Percentiles rank a stretch among this genome's conserved stretches.
Evolutionary conservation across 2,113 vertebrate genomes (phyloP).

Genomic region (Crocuta crocuta): DNA sequence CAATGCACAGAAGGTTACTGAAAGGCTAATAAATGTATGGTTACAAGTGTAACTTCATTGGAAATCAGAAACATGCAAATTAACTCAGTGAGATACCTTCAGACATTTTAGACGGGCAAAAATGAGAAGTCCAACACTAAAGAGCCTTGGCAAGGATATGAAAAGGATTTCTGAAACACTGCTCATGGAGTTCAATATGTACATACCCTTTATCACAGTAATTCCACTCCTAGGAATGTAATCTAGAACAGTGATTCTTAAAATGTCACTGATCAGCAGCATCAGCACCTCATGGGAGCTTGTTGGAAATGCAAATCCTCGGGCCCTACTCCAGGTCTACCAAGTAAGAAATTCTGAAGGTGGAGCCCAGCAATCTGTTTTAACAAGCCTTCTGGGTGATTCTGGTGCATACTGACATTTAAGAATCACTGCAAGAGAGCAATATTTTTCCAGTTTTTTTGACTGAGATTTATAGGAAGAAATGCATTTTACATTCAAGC

Average conservation of each 20-base stretch:
- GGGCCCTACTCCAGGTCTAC: not conserved
- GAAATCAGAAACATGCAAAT: slow-evolving; percentile 53
- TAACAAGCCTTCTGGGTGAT: slow-evolving; percentile 20
- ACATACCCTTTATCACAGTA: not conserved
- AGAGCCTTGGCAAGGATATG: slow-evolving; percentile 40
- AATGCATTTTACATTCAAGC: not conserved
- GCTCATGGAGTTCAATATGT: slow-evolving; percentile 5
- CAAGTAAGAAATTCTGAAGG: slow-evolving; percentile 14
- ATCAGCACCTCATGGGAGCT: slow-evolving; percentile 31
- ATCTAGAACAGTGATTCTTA: slow-evolving; percentile 1
- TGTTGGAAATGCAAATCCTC: slow-evolving; percentile 47
- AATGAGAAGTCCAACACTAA: slow-evolving; percentile 48
- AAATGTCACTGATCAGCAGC: not conserved
- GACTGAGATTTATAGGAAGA: slow-evolving; percentile 42
- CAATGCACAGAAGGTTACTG: slow-evolving; percentile 16
- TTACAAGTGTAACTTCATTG: slow-evolving; percentile 14
- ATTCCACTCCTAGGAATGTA: slow-evolving; percentile 21
- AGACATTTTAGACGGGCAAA: slow-evolving; percentile 36
- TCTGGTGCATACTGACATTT: slow-evolving; percentile 1
- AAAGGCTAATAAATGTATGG: slow-evolving; percentile 47
- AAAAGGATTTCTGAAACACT: slow-evolving; percentile 35
- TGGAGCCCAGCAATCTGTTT: slow-evolving; percentile 12
- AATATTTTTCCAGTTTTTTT: not conserved
- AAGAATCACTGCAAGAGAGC: slow-evolving; percentile 27
- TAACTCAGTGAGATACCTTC: slow-evolving; percentile 37